Base-by-base conservation (phyloP, 2,797 vertebrate species). In the Erethizon dorsatum region DNA sequence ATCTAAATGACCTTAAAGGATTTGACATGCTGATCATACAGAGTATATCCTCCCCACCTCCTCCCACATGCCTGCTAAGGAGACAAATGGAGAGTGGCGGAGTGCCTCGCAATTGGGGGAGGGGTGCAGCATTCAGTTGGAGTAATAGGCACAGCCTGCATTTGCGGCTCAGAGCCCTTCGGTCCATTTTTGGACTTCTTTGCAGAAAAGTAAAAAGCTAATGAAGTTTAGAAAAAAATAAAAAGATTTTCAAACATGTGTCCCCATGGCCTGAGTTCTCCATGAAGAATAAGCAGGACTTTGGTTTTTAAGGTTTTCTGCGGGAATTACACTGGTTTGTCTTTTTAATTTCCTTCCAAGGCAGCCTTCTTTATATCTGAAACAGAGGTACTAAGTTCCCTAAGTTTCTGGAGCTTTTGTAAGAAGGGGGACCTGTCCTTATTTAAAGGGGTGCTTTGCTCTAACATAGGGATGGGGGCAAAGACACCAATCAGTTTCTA, bases 141-240 rank as follows among this genome's bases (percentile, higher is more conserved):
- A 26, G 57, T 37, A 1, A 24, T 0, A 31, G 65, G n/a, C 77
- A 15, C 3, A 24, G 45, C 59, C n/a, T 54, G 83, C 45, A 6
- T 83, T 92, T 80, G 63, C 80, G 57, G 73, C 73, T 96, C 93
- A 50, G 47, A 84, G 54, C 63, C 67, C n/a, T 94, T 69, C 5
- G 37, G 24, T 57, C 80, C 24, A 12, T 56, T 83, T 94, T 82
- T 59, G 65, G 65, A 88, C 75, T 87, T 93, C 84, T 95, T 71
- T 83, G 45, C 77, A 89, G 82, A 94, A 86, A 95, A 93, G 61
- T 92, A 47, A 95, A 94, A 96, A 93, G 88, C 57, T 67, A 94
- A 92, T 83, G 90, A 94, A 88, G 85, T n/a, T 63, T 31, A 37
- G 71, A 50, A 54, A 22, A 45, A 18, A 78, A 52, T 5, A 41